Evolutionary conservation across 2,888 invertebrate species (phyloP).

Genomic region (Athalia rosae): DNA sequence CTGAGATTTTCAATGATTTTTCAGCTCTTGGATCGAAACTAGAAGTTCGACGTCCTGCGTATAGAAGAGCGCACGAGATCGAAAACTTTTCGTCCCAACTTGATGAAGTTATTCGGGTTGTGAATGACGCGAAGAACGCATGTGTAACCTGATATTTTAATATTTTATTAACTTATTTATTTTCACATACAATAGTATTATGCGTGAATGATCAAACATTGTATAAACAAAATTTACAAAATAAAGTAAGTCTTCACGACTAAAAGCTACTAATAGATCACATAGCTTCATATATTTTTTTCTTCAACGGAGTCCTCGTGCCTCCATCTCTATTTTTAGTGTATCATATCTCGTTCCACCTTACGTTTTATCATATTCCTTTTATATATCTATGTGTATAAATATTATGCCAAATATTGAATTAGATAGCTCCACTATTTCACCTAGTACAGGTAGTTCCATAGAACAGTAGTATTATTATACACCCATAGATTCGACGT

Average conservation of each 20-base stretch:
- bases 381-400: conserved; percentile 60
- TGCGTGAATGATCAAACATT: conserved; percentile 73
- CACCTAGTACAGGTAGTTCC: conserved; percentile 43
- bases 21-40: no score
- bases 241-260: conserved; percentile 74
- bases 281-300: conserved; percentile 71
- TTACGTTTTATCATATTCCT: conserved; percentile 57
- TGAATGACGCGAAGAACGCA: background rate
- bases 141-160: conserved; percentile 71
- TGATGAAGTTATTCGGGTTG: no score
- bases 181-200: conserved; percentile 74
- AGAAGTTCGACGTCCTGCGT: no score
- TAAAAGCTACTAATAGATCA: conserved; percentile 74
- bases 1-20: no score
- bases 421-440: conserved; percentile 60
- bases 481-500: conserved; percentile 46
- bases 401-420: conserved; percentile 71
- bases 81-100: no score
- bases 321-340: conserved; percentile 26
- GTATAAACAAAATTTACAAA: conserved; percentile 74
- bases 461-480: conserved; percentile 62
- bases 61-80: no score
- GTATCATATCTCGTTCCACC: conserved; percentile 53
- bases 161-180: conserved; percentile 72
- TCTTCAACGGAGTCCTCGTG: conserved; percentile 45